Base-by-base conservation (phyloP, 2,888 invertebrate genomes). In the Eupelmus urozonus region DNA sequence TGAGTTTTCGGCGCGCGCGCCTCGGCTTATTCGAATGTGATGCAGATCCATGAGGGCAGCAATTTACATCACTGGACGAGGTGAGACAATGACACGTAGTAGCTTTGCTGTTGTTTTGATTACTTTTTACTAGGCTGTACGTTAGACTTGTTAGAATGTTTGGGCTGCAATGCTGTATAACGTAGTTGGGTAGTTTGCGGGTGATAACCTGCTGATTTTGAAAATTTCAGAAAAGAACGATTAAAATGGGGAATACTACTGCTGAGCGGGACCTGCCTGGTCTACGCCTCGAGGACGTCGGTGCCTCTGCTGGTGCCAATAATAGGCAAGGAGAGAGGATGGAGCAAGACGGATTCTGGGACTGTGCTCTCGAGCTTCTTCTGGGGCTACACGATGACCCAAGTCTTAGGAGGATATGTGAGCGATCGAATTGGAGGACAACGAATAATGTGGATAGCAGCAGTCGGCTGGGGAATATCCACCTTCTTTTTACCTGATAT, bases 361-460 rank as follows among this genome's bases (percentile, higher is more conserved):
- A 92, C 93, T 0, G 92, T 94, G 65, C 88, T 94, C 29, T 94
- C 94, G 25, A 93, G 93, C 27, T 94, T 94, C 85, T 95, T 94
- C 86, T 95, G 94, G 94, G 94, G 94, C 63, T 94, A 95, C 84
- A 93, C 93, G 0, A 87, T 94, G 80, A 94, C 94, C 0, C 92
- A 92, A 87, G 91, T 91, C 20, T 87, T 91, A 65, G 92, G 92
- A 62, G 92, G 92, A 34, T 92, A 92, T 82, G 88, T 92, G 40
- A 92, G 92, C 81, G 92, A 92, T 85, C 90, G 91, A 67, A 91
- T 93, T 74, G 94, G 94, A 42, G 94, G 94, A 0, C 93, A 94
- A 83, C 91, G 91, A 77, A 92, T 94, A 16, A 91, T 94, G 81
- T 91, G 92, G 60, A 90, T 92, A 59, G 92, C 94, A 16, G 93